These are phyloP conservation scores for Pammene fasciana DNA, from an alignment of 2,888 invertebrate genomes.

Conservation along the genomic window DNA sequence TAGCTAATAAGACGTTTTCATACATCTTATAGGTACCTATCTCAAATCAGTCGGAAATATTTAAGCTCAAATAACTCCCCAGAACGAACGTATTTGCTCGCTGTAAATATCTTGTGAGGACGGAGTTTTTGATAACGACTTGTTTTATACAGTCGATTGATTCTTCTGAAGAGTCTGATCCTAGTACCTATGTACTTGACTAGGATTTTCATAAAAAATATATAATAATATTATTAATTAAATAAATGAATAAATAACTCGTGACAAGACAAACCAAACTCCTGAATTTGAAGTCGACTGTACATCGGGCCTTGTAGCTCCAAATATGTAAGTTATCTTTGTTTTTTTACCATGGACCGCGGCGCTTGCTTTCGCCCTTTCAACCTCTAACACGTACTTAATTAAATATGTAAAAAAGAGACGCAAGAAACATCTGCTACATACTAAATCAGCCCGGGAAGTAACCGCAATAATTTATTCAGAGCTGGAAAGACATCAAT, in stretches of 20 bases:
- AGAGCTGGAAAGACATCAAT: not conserved
- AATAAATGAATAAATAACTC: no score
- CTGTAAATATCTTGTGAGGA: not conserved
- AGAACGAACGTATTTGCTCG: not conserved
- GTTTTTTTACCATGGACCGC: no score
- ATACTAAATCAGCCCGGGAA: not conserved
- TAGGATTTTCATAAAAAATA: no score
- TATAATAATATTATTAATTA: no score
- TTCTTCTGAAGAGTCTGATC: not conserved
- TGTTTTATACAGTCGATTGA: constrained; percentile 1
- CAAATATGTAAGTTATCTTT: no score
- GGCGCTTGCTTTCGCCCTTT: not conserved
- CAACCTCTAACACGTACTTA: not conserved
- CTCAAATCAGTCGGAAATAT: constrained; percentile 10
- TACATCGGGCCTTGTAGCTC: no score
- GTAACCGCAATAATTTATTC: constrained; percentile 1
- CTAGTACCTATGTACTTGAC: no score
- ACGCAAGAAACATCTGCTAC: not conserved
- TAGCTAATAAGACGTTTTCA: no score
- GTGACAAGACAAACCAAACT: no score
- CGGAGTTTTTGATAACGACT: not conserved
- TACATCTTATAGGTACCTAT: no score
- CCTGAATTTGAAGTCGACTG: no score
- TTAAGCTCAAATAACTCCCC: not conserved
- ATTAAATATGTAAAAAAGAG: not conserved